Conservation (phyloP, 92 coral and sea anemone genomes). For the Epizoanthus rinbou region DNA sequence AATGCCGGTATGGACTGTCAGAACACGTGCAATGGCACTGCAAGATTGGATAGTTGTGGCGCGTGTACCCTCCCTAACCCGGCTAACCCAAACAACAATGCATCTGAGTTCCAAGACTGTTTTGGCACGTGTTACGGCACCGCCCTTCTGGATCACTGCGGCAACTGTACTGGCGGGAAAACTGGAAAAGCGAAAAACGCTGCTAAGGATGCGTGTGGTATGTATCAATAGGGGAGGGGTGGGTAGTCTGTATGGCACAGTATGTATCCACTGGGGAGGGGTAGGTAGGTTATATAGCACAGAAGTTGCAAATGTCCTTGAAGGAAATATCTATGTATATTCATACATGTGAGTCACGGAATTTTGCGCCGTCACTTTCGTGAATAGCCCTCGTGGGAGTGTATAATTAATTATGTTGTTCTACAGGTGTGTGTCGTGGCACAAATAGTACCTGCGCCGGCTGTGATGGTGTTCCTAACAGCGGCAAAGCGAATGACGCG, state of each 20-base stretch:
- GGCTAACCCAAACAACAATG: not conserved
- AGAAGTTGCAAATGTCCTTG: too few relatives aligned
- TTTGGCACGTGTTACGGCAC: conserved; percentile 53
- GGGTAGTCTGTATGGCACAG: not conserved
- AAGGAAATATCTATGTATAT: too few relatives aligned
- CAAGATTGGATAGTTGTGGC: conserved; percentile 47
- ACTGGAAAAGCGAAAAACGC: conserved; percentile 54
- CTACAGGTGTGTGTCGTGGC: conserved; percentile 69
- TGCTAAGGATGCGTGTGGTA: conserved; percentile 73
- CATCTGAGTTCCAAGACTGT: conserved; percentile 60
- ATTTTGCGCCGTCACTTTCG: too few relatives aligned
- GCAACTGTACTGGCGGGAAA: conserved; percentile 63
- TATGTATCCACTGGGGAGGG: too few relatives aligned
- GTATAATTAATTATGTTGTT: not conserved
- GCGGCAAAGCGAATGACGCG: conserved; percentile 66
- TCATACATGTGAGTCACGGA: too few relatives aligned
- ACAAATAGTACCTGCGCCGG: conserved; percentile 66
- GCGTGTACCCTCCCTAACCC: conserved; percentile 43
- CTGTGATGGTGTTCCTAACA: conserved; percentile 73
- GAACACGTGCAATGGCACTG: conserved; percentile 48
- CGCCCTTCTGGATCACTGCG: conserved; percentile 53
- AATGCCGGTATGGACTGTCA: conserved; percentile 47
- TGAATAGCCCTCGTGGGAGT: too few relatives aligned
- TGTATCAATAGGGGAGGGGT: conserved; percentile 9
- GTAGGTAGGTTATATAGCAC: too few relatives aligned